Conservation (phyloP, 2,888 invertebrate species). For the Altica lythri region DNA sequence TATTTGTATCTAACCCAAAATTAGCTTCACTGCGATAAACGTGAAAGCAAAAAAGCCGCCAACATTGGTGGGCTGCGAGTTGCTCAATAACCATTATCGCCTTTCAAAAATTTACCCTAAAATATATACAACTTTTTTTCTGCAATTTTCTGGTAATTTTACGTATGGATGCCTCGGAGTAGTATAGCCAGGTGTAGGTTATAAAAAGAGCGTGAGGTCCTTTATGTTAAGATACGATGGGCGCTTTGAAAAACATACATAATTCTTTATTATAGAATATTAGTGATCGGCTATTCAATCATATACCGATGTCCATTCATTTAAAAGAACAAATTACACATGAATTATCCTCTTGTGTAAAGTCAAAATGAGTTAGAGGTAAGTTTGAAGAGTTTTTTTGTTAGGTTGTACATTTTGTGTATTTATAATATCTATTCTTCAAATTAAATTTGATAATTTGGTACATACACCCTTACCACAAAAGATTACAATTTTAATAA, state of each 20-base stretch:
- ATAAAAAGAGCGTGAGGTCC: conserved; percentile 49
- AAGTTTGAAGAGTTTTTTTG: no score
- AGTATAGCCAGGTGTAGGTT: conserved; percentile 49
- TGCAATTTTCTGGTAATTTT: conserved; percentile 56
- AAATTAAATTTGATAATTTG: no score
- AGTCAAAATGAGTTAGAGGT: no score
- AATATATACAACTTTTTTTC: conserved; percentile 45
- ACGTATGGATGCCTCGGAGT: conserved; percentile 48
- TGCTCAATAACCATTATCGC: conserved; percentile 50
- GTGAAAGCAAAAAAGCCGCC: conserved; percentile 19
- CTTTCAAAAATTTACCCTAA: conserved; percentile 49
- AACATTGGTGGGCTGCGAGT: conserved; percentile 42
- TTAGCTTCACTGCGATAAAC: conserved; percentile 50
- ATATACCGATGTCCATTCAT: background rate
- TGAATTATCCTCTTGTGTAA: no score
- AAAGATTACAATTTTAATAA: no score
- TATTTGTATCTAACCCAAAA: conserved; percentile 47
- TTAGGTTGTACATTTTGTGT: no score
- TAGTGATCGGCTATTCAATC: conserved; percentile 2
- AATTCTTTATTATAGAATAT: conserved; percentile 1
- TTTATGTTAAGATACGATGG: conserved; percentile 35
- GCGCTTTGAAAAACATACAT: conserved; percentile 8
- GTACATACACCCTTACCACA: no score
- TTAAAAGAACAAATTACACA: conserved; percentile 3
- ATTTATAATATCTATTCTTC: no score